Evolutionary conservation across 1,140 invertebrate genomes (phyloP).

Genomic region (Ips nitidus): DNA sequence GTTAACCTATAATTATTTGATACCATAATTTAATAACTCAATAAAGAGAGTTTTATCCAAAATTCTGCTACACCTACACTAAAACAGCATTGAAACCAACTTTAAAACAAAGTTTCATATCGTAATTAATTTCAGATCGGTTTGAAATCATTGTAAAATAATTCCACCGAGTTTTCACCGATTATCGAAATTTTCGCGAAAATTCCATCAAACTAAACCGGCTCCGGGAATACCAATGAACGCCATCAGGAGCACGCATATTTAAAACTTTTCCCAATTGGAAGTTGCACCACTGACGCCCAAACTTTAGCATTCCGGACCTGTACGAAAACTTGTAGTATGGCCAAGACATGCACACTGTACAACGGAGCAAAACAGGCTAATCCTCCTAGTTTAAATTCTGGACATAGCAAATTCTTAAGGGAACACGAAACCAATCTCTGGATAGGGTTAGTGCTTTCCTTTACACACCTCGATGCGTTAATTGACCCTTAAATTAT

Average conservation of each 20-base stretch:
- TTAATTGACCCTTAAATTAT: too few species aligned
- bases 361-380: slow-evolving; percentile 12
- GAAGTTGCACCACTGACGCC: background rate
- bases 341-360: slow-evolving; percentile 11
- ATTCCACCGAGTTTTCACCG: too few species aligned
- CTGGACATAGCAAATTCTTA: slow-evolving; percentile 22
- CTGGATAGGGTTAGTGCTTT: background rate
- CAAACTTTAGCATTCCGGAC: slow-evolving; percentile 8
- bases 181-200: background rate
- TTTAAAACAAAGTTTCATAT: too few species aligned
- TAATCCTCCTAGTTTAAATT: slow-evolving; percentile 23
- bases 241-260: background rate
- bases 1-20: too few species aligned
- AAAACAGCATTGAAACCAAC: too few species aligned
- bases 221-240: background rate
- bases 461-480: too few species aligned
- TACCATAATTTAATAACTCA: too few species aligned
- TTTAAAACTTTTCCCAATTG: slow-evolving; percentile 11
- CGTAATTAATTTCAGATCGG: too few species aligned
- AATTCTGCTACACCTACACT: too few species aligned
- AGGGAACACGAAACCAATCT: slow-evolving; percentile 12
- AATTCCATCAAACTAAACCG: background rate
- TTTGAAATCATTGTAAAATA: too few species aligned
- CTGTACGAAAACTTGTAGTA: background rate
- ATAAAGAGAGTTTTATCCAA: too few species aligned